Base-by-base conservation (phyloP, 2,888 invertebrate genomes). In the Macropis europaea region DNA sequence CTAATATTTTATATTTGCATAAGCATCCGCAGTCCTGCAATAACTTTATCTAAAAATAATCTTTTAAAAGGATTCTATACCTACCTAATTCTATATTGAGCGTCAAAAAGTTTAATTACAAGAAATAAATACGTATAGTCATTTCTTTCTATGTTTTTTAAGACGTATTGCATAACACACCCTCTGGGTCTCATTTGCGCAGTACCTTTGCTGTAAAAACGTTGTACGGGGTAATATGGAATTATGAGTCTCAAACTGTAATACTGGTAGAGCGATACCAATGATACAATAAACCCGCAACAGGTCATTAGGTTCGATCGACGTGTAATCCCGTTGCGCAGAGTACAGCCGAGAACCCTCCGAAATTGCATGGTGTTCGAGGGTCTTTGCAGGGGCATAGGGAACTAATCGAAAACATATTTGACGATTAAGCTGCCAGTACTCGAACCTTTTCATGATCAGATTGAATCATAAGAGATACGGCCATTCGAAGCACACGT, bases 331-430 rank as follows among this genome's bases (percentile, higher is more conserved):
- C 54, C 47, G 70, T 60, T 63, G 66, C 34, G 63, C 56, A 53
- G 66, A 48, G 47, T 45, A 47, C 26, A 57, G 19, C 34, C 38
- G 72, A 42, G 67, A 68, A 75, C 72, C 76, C 77, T 54, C 73
- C 67, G 61, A 69, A 73, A 76, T 73, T 73, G 66, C 63, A 66
- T 45, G 61, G 60, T 45, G 59, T 73, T 73, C 64, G 53, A 72
- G 73, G 61, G 45, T 64, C 53, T 64, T 72, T 60, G 67, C 48
- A 43, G 48, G 43, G 54, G 56, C 59, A 15, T 34, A 50, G 72
- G 66, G 71, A 63, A 63, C 63, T 75, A 72, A 76, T 76, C 75
- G 75, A 76, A 72, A 72, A 72, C 67, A 66, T 72, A 75, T 76
- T 68, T 61, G 68, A 5, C 68, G 72, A 76, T 75, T 73, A 73